Evolutionary conservation across 2,113 vertebrate genomes (phyloP).

Genomic region (Mellivora capensis): DNA sequence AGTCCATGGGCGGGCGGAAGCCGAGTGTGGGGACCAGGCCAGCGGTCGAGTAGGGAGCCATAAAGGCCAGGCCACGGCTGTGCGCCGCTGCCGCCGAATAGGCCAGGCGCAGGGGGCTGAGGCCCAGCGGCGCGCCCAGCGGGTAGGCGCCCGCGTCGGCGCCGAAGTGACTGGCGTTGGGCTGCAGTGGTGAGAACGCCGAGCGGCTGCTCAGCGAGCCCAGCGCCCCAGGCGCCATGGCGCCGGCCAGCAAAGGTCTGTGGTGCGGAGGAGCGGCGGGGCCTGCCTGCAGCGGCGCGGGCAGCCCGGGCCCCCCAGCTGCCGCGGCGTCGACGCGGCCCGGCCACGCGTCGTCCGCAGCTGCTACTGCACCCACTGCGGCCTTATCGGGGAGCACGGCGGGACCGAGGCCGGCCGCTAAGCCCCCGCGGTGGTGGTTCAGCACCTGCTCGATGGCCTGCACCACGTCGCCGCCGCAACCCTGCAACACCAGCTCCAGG

Average conservation of each 20-base stretch:
- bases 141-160: slow-evolving; percentile 92
- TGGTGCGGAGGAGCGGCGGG: slow-evolving; percentile 84
- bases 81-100: slow-evolving; percentile 93
- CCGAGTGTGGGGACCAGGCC: slow-evolving; percentile 97
- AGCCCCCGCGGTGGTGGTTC: slow-evolving; percentile 86
- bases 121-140: slow-evolving; percentile 93
- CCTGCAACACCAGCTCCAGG: slow-evolving; percentile 96
- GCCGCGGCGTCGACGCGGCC: slow-evolving; percentile 83
- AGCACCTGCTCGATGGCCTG: slow-evolving; percentile 99
- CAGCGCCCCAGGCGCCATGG: slow-evolving; percentile 89
- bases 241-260: slow-evolving; percentile 92
- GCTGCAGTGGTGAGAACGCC: slow-evolving; percentile 96
- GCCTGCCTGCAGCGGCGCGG: slow-evolving; percentile 80
- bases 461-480: slow-evolving; percentile 98
- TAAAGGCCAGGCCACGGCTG: slow-evolving; percentile 98
- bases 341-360: slow-evolving; percentile 88
- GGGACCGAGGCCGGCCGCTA: slow-evolving; percentile 75
- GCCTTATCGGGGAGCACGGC: slow-evolving; percentile 74
- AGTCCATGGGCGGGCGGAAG: slow-evolving; percentile 99
- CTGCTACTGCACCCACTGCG: slow-evolving; percentile 80
- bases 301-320: slow-evolving; percentile 84
- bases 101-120: slow-evolving; percentile 96
- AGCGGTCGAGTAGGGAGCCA: slow-evolving; percentile 97
- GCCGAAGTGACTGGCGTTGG: slow-evolving; percentile 94
- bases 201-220: slow-evolving; percentile 94